Evolutionary conservation across 2,888 invertebrate species (phyloP).

Genomic region (Cataglyphis livida): DNA sequence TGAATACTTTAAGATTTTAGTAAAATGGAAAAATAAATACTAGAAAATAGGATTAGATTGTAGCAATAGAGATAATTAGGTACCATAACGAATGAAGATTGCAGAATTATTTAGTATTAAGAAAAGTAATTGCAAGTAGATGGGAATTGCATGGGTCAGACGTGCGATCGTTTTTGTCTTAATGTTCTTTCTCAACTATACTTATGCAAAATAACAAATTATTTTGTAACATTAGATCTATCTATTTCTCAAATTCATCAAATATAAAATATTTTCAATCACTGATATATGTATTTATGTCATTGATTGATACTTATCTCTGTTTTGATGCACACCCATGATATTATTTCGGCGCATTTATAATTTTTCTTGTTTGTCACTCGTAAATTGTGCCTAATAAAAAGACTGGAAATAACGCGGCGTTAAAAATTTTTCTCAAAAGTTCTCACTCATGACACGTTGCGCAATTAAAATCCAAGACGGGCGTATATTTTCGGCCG

Average conservation of each 20-base stretch:
- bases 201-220: neutral
- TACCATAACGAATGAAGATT: neutral
- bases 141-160: neutral
- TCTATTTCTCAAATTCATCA: neutral
- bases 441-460: conserved; percentile 47
- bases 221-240: neutral
- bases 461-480: conserved; percentile 59
- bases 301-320: neutral
- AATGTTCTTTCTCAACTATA: neutral
- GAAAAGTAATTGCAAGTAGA: conserved; percentile 6
- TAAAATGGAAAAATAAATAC: conserved; percentile 6
- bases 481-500: conserved; percentile 62
- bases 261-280: neutral
- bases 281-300: neutral
- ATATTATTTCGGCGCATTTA: neutral
- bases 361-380: neutral
- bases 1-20: neutral
- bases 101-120: conserved; percentile 7
- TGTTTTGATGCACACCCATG: neutral
- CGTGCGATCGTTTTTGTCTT: neutral
- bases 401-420: neutral
- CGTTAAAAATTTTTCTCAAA: neutral
- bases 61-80: neutral
- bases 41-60: conserved; percentile 18
- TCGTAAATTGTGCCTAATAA: neutral